Percentiles rank a stretch among this genome's conserved stretches.
These are phyloP conservation scores for Drosophila meridionalis DNA, from an alignment of 2,888 invertebrate genomes.

Conservation along the genomic window DNA sequence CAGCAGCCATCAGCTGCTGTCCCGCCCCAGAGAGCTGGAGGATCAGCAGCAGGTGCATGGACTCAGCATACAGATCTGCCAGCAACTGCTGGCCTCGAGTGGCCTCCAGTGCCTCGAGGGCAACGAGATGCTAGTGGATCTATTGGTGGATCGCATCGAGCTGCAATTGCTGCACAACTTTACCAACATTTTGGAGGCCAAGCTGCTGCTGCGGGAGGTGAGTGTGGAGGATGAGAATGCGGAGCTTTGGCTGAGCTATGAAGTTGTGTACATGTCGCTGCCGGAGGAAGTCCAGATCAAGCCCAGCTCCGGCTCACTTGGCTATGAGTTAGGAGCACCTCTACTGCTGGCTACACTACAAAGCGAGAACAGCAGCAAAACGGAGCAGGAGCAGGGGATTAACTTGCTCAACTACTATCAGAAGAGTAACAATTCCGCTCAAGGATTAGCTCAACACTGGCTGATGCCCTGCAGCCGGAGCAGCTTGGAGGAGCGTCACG, in stretches of 20 bases:
- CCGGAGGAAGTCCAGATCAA: slow-evolving; percentile 3
- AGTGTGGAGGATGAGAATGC: slow-evolving; percentile 21
- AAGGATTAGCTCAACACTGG: slow-evolving; percentile 32
- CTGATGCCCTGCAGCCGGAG: slow-evolving; percentile 47
- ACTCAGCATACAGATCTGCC: slow-evolving; percentile 53
- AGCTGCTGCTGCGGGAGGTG: slow-evolving; percentile 35
- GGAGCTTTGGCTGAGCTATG: slow-evolving; percentile 68
- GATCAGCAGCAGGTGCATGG: slow-evolving; percentile 32
- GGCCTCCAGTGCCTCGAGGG: slow-evolving; percentile 31
- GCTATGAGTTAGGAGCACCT: slow-evolving; percentile 78
- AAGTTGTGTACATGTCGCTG: slow-evolving; percentile 59
- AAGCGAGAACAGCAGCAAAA: slow-evolving; percentile 60
- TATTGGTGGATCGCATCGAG: slow-evolving; percentile 42
- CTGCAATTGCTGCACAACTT: slow-evolving; percentile 67
- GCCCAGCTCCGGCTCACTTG: slow-evolving; percentile 79
- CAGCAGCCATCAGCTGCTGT: slow-evolving; percentile 50
- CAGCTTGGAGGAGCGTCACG: slow-evolving; percentile 15
- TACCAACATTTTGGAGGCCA: slow-evolving; percentile 57
- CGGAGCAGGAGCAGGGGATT: slow-evolving; percentile 23
- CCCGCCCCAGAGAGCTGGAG: slow-evolving; percentile 56
- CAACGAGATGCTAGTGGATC: slow-evolving; percentile 48
- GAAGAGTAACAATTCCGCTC: slow-evolving; percentile 25
- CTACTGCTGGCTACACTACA: slow-evolving; percentile 72
- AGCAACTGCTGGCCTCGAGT: not conserved
- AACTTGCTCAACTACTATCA: slow-evolving; percentile 74